phyloP scores from a whole-genome alignment of 2,113 vertebrate species.

The Lipotes vexillifer region DNA sequence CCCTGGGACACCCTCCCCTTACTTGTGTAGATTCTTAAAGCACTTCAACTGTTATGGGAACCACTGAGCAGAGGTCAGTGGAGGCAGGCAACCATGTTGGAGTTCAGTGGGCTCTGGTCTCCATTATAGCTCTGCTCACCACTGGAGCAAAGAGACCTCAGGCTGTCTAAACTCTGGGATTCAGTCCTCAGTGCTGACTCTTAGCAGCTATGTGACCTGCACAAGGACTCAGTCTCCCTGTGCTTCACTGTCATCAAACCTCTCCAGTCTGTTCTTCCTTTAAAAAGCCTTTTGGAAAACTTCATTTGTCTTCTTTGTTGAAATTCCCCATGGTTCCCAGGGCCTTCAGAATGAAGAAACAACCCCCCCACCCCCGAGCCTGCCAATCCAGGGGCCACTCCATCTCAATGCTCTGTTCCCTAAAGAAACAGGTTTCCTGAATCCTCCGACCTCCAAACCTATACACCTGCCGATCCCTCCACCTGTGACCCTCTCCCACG shows the following conservation, averaged over 20 bases:
- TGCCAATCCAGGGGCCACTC: not conserved
- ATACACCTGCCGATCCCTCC: not conserved
- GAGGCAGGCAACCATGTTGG: not conserved
- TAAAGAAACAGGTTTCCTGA: not conserved
- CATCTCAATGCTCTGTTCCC: not conserved
- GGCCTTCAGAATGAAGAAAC: not conserved
- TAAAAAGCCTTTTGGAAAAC: not conserved
- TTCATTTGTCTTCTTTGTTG: accelerated
- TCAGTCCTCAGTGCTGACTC: too few relatives aligned
- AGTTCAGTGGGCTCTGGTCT: not conserved
- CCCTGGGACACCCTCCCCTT: not conserved
- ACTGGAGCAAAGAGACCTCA: not conserved
- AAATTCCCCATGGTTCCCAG: not conserved
- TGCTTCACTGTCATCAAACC: not conserved
- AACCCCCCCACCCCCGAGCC: not conserved
- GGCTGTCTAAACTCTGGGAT: not conserved
- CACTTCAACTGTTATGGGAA: not conserved
- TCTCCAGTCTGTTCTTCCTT: not conserved
- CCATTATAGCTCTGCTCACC: not conserved
- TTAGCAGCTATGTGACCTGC: not conserved
- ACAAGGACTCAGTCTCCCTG: not conserved
- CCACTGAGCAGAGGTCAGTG: not conserved
- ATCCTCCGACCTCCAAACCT: not conserved
- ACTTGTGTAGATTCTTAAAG: not conserved
- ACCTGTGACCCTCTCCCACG: not conserved